These are phyloP conservation scores for Hippocampus zosterae DNA, from an alignment of 2,113 vertebrate species.

Conservation along the genomic window DNA sequence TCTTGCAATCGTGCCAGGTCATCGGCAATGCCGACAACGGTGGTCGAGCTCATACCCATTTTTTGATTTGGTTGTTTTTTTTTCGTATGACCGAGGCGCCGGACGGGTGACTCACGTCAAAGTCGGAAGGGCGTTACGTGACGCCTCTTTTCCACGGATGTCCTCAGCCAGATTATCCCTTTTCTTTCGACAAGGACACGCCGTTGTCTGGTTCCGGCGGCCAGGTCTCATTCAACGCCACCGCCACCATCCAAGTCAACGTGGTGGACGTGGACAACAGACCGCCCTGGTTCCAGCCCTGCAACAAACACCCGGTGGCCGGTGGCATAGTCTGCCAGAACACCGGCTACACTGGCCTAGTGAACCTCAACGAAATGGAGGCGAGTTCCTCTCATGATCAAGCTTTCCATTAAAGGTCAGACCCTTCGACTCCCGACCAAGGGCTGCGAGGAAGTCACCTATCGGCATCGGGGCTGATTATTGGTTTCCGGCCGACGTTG, in stretches of 20 bases:
- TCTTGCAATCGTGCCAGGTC: too few relatives aligned
- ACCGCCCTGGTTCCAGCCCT: constrained; percentile 78
- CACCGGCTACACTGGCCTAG: constrained; percentile 22
- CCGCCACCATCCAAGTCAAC: constrained; percentile 50
- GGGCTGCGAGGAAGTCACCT: too few relatives aligned
- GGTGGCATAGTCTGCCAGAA: constrained; percentile 60
- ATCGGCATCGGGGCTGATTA: too few relatives aligned
- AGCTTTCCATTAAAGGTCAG: neutral
- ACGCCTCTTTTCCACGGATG: too few relatives aligned
- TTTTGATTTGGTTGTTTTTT: too few relatives aligned
- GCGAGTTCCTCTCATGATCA: constrained; percentile 45
- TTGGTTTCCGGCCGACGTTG: too few relatives aligned
- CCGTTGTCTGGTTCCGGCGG: rapidly evolving
- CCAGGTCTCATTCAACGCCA: constrained; percentile 4
- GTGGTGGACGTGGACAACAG: constrained; percentile 68
- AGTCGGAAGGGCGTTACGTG: neutral
- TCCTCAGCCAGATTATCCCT: neutral
- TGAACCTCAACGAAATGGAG: constrained; percentile 57
- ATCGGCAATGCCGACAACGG: too few relatives aligned
- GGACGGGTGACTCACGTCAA: neutral
- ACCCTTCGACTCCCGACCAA: neutral
- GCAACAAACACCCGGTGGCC: neutral
- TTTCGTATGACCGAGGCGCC: too few relatives aligned
- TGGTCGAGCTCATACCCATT: too few relatives aligned
- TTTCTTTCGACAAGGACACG: constrained; percentile 63